A percentile compares a stretch with the other conserved stretches of the same genome.
Evolutionary conservation across 2,113 vertebrate genomes (phyloP).

Genomic region (Hippolais icterina): DNA sequence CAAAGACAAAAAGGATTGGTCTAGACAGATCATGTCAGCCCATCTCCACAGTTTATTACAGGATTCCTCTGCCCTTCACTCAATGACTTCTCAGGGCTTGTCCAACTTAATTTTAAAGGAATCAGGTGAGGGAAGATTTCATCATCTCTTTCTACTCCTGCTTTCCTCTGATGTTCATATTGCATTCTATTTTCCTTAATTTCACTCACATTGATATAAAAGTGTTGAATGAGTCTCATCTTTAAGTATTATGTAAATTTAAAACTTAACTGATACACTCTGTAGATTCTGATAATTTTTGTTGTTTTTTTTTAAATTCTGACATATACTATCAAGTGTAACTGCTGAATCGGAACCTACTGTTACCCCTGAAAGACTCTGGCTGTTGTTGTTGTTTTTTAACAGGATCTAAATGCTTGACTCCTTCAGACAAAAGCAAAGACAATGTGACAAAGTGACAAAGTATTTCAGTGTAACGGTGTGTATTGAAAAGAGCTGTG

Average conservation of each 20-base stretch:
- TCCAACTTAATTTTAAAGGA: neutral
- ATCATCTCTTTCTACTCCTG: neutral
- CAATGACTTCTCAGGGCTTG: neutral
- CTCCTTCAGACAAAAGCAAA: neutral
- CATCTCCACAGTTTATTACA: neutral
- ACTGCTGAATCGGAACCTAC: neutral
- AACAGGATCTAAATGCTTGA: neutral
- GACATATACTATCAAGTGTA: neutral
- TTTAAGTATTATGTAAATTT: neutral
- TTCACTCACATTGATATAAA: neutral
- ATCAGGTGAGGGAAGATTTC: neutral
- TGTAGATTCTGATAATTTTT: neutral
- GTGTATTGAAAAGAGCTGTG: neutral
- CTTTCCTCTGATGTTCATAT: neutral
- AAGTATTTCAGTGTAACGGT: neutral
- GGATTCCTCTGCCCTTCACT: neutral
- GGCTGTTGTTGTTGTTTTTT: neutral
- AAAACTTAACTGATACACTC: neutral
- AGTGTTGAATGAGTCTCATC: neutral
- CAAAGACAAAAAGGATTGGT: neutral
- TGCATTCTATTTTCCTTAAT: slow-evolving; percentile 17
- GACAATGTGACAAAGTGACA: neutral
- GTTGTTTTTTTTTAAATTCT: rapidly evolving
- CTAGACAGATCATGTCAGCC: neutral
- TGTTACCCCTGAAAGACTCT: neutral